Conservation (phyloP, 2,797 vertebrate species). For the Peromyscus melanophrys region DNA sequence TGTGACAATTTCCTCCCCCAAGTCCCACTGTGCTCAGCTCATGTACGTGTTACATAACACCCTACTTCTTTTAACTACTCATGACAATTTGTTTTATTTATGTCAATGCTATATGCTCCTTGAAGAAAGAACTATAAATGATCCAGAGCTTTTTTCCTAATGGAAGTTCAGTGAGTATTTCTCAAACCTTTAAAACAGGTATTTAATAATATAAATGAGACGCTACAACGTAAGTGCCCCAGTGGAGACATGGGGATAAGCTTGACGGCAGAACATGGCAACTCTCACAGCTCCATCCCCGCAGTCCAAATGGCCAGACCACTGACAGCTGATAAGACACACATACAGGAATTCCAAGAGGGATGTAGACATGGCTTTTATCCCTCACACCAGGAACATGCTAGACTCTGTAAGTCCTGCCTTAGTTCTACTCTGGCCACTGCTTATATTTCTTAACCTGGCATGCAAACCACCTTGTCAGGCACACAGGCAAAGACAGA, state of each 20-base stretch:
- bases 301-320: background rate
- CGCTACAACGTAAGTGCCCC: background rate
- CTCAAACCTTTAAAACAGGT: background rate
- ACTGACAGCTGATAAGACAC: background rate
- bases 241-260: no score
- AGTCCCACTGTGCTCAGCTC: background rate
- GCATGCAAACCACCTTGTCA: background rate
- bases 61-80: background rate
- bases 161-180: background rate
- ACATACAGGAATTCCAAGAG: background rate
- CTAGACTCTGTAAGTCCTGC: background rate
- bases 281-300: background rate
- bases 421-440: background rate
- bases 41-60: background rate
- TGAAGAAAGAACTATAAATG: background rate
- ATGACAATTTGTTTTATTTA: conserved; percentile 55
- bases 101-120: background rate
- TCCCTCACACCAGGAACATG: background rate
- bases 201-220: conserved; percentile 19
- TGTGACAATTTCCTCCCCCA: background rate
- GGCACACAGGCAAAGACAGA: background rate
- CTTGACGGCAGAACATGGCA: background rate
- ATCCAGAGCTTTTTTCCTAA: background rate
- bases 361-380: background rate
- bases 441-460: background rate